Evolutionary conservation across 2,888 invertebrate species (phyloP), one percentile per base, ranked within the genome.

Genomic region (Apotomis betuletana): DNA sequence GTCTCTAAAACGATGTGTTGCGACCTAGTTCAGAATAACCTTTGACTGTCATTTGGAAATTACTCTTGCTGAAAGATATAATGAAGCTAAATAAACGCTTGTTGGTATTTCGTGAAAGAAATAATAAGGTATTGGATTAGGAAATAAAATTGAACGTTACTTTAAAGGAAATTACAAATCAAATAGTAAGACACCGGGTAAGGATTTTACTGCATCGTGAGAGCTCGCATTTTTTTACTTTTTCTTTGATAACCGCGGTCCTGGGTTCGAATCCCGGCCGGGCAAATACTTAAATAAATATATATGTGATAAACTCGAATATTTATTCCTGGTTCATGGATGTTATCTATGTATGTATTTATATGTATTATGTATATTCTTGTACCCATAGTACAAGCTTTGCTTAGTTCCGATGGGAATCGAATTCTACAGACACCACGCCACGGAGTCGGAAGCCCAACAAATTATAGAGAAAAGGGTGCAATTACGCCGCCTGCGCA

Each of bases 401-500:
- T 27, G 27, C 27, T 27, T 27, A 27, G 27, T 27, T 27, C 27
- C 27, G 27, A 27, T 27, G 27, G 27, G 27, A 27, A 27, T 27
- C 27, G 27, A 27, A 27, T 27, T 27, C 27, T 27, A 27, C 27
- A 2, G 27, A 27, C 27, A 27, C 2, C 27, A 27, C 1, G 27
- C 27, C 27, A 27, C 27, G 27, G 27, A 27, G 27, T 27, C 27
- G 62, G n/a, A 36, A 69, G 51, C 12, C 55, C 15, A 69, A 15
- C 51, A 55, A 69, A 62, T 60, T 62, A 62, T 8, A 69, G 41
- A 36, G 57, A 57, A 63, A 67, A 57, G 71, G 58, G 63, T 59
- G 58, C 67, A 52, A 72, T 72, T 59, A 68, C 51, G 36, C 41
- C 36, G 44, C 44, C 41, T 58, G 64, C 67, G 58, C 70, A 73